These are phyloP conservation scores for Anisognathus igniventris DNA, from an alignment of 2,797 vertebrate genomes.

Conservation along the genomic window DNA sequence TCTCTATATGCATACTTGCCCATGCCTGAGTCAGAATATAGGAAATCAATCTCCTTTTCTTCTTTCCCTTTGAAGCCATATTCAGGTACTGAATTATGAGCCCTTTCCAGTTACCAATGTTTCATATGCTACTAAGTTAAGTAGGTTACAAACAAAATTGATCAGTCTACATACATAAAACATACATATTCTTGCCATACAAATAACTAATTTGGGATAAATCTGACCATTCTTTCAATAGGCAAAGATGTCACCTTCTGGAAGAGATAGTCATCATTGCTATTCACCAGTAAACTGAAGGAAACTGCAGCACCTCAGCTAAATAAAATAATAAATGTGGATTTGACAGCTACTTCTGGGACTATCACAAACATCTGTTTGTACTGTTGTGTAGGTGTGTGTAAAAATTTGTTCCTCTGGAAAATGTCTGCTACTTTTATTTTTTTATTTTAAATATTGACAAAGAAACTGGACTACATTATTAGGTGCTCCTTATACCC, in stretches of 20 bases:
- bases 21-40: background rate
- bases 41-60: background rate
- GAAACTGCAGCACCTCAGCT: background rate
- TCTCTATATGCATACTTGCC: background rate
- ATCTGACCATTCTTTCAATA: background rate
- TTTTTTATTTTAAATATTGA: background rate
- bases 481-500: background rate
- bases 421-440: background rate
- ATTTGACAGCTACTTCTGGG: background rate
- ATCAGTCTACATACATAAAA: background rate
- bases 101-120: background rate
- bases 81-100: background rate
- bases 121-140: background rate
- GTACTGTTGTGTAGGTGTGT: background rate
- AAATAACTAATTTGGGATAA: background rate
- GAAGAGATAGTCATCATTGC: background rate
- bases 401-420: background rate
- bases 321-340: background rate
- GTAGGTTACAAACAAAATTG: background rate
- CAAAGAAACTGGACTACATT: background rate
- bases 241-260: background rate
- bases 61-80: background rate
- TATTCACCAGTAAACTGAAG: background rate
- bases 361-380: background rate
- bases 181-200: background rate